Percentiles rank a stretch among this genome's conserved stretches.
Evolutionary conservation across 2,888 invertebrate genomes (phyloP).

Genomic region (Machimus atricapillus): DNA sequence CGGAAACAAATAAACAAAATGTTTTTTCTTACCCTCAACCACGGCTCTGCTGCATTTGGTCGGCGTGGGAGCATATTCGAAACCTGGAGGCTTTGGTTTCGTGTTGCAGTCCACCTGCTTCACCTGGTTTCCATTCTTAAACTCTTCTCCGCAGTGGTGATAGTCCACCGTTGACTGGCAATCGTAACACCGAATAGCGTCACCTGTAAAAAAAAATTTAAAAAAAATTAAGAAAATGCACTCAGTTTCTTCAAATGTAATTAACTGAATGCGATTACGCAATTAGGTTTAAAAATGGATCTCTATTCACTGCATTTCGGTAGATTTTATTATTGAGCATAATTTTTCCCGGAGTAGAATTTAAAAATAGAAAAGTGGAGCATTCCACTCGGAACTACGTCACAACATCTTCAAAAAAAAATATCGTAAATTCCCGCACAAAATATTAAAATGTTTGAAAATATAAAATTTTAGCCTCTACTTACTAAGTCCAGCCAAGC

Average conservation of each 20-base stretch:
- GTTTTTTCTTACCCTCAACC: background rate
- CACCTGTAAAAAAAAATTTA: conserved; percentile 50
- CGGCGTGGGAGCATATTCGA: background rate
- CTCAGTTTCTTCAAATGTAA: background rate
- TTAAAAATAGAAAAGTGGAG: background rate
- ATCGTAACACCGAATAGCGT: conserved; percentile 58
- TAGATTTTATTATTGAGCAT: background rate
- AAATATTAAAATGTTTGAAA: background rate
- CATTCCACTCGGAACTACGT: background rate
- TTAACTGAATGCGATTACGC: background rate
- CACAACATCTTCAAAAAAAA: background rate
- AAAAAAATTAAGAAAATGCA: background rate
- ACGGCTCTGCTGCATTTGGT: conserved; percentile 15
- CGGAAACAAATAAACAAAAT: background rate
- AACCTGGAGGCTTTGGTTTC: background rate
- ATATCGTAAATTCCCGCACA: background rate
- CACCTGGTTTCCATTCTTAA: conserved; percentile 47
- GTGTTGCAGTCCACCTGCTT: background rate
- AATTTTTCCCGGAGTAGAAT: background rate
- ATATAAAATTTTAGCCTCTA: background rate
- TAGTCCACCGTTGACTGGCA: conserved; percentile 57
- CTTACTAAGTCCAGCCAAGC: conserved; percentile 16
- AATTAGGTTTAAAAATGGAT: conserved; percentile 1
- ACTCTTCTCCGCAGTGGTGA: conserved; percentile 55
- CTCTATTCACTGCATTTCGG: background rate